Percentiles rank a stretch among this genome's conserved stretches.
phyloP scores from a whole-genome alignment of 92 coral and sea anemone genomes.

The Zoanthus sociatus region DNA sequence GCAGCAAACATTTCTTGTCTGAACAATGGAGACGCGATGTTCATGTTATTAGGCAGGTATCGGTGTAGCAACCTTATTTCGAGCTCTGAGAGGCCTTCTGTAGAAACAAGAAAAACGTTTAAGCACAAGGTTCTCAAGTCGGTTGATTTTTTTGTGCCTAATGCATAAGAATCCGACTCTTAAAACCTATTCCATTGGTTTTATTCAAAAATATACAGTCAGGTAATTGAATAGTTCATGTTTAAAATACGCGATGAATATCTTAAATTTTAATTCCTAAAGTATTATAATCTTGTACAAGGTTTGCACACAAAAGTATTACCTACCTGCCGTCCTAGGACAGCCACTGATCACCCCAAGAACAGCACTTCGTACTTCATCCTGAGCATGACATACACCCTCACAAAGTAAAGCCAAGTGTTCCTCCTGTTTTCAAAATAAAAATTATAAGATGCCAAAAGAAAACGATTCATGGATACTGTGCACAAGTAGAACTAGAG shows the following conservation, averaged over 20 bases:
- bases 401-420: conserved; percentile 7
- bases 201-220: too few relatives aligned
- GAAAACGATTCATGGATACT: too few relatives aligned
- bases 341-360: conserved; percentile 69
- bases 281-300: background rate
- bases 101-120: background rate
- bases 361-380: conserved; percentile 70
- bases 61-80: conserved; percentile 63
- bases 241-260: too few relatives aligned
- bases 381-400: conserved; percentile 59
- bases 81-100: conserved; percentile 69
- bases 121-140: too few relatives aligned
- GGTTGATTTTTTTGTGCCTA: too few relatives aligned
- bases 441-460: too few relatives aligned
- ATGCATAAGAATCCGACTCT: too few relatives aligned
- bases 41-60: conserved; percentile 71
- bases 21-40: conserved; percentile 78
- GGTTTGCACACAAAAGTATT: background rate
- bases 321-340: conserved; percentile 73
- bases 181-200: too few relatives aligned
- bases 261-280: too few relatives aligned
- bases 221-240: too few relatives aligned
- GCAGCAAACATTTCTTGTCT: conserved; percentile 77
- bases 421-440: background rate
- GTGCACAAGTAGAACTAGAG: too few relatives aligned